These are phyloP conservation scores for Masticophis lateralis DNA, from an alignment of 2,797 vertebrate species.

Conservation along the genomic window DNA sequence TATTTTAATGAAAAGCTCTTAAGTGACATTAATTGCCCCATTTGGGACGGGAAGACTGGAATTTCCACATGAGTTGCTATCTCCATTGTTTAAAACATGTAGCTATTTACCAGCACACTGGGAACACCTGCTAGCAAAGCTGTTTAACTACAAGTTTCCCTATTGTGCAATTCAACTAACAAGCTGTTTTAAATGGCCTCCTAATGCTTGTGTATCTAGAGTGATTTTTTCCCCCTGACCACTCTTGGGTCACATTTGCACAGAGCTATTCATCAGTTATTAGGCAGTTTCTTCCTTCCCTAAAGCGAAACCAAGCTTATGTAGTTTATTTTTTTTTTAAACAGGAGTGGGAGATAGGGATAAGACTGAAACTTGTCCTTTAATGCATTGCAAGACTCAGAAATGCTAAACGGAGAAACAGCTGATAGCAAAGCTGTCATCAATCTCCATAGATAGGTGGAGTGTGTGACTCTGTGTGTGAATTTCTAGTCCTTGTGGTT, in stretches of 20 bases:
- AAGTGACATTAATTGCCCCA: background rate
- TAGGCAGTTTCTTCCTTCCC: constrained; percentile 48
- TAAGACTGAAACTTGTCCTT: constrained; percentile 22
- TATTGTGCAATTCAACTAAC: constrained; percentile 61
- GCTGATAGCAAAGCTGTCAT: constrained; percentile 29
- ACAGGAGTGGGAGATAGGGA: background rate
- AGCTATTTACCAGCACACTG: constrained; percentile 41
- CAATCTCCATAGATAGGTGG: constrained; percentile 35
- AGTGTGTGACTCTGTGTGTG: constrained; percentile 9
- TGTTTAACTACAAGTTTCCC: constrained; percentile 58
- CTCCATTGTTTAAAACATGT: constrained; percentile 43
- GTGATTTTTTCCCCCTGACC: constrained; percentile 23
- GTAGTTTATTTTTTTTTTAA: background rate
- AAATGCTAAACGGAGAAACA: constrained; percentile 41
- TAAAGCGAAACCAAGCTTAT: constrained; percentile 41
- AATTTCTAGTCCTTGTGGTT: constrained; percentile 32
- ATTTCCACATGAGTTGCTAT: constrained; percentile 13
- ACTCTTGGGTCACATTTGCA: constrained; percentile 51
- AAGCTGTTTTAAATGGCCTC: constrained; percentile 60
- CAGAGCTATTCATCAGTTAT: constrained; percentile 60
- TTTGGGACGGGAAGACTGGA: accelerated
- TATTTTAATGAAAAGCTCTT: background rate
- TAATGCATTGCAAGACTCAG: constrained; percentile 26
- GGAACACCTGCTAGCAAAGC: constrained; percentile 62
- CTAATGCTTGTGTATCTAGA: constrained; percentile 45